These are phyloP conservation scores for Anolis carolinensis DNA, from an alignment of 2,113 vertebrate species.

Conservation along the genomic window DNA sequence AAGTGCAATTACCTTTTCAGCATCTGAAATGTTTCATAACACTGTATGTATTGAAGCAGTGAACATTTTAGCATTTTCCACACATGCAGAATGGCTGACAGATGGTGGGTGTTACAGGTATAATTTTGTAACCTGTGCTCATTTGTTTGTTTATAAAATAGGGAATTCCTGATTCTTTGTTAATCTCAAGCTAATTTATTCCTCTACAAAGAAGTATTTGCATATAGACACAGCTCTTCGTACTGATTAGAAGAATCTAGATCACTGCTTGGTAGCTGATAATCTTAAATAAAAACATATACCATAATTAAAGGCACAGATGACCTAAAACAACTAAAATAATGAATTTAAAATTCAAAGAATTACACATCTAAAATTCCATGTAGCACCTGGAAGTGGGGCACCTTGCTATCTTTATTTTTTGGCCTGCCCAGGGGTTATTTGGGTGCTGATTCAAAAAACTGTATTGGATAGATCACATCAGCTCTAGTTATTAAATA, in stretches of 20 bases:
- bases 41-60: conserved; percentile 46
- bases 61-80: conserved; percentile 51
- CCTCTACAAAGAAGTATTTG: not conserved
- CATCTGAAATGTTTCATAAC: conserved; percentile 63
- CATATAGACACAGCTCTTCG: conserved; percentile 15
- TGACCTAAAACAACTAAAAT: too few relatives aligned
- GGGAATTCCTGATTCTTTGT: conserved; percentile 37
- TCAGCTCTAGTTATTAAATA: too few relatives aligned
- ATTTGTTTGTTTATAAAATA: conserved; percentile 37
- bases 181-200: conserved; percentile 57
- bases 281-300: too few relatives aligned
- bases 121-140: conserved; percentile 44
- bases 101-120: conserved; percentile 51
- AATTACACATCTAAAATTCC: too few relatives aligned
- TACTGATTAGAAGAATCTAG: conserved; percentile 31
- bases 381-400: too few relatives aligned
- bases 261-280: not conserved
- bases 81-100: conserved; percentile 51
- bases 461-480: too few relatives aligned
- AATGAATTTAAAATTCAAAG: too few relatives aligned
- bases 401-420: too few relatives aligned
- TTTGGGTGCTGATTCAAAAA: too few relatives aligned
- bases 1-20: conserved; percentile 59
- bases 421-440: too few relatives aligned
- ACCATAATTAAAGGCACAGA: too few relatives aligned